Evolutionary conservation across 2,888 invertebrate species (phyloP), one percentile per base, ranked within the genome.

Genomic region (Margaritifera margaritifera): DNA sequence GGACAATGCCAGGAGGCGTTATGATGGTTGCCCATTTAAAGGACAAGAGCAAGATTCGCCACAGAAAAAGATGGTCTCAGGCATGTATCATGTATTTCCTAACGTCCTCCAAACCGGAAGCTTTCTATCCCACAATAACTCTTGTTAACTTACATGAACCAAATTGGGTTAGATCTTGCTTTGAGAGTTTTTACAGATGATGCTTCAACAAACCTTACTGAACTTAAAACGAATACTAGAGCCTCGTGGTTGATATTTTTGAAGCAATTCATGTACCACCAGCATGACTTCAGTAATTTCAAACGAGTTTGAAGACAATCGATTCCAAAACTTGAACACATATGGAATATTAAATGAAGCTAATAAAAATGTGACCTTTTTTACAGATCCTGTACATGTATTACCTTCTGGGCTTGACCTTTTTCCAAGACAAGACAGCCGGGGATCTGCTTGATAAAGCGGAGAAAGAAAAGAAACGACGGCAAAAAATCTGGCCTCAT

Each of bases 11-110:
- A 0, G 99, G 99, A 66, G 97, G 97, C 90, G 99, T 98, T 1
- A 96, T 96, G 90, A 95, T 99, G 93, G 95, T 96, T 73, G 96
- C 96, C 27, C 99, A 99, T 90, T 92, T 99, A 80, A 99, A 99
- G 90, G 98, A 99, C 89, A 99, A 98, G 89, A 93, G 94, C 87
- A 96, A 96, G 88, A 98, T 99, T 86, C 93, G 99, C 86, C 97
- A 98, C 92, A 95, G 96, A 87, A 99, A 99, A 90, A 94, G 99
- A 84, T 99, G 99, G 99, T 98, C 98, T 73, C 99, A 99, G 93
- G 94, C 94, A 88, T 71, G 71, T 42, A 56, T 56, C 6, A n/a
- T 42, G 11, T 2, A 42, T 3, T 42, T 15, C 11, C 11, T 8
- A 15, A 42, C 42, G 2, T 42, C 42, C 15, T 42, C 42, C 11